These are phyloP conservation scores for Lophura nycthemera DNA, from an alignment of 2,113 vertebrate genomes.

Conservation along the genomic window DNA sequence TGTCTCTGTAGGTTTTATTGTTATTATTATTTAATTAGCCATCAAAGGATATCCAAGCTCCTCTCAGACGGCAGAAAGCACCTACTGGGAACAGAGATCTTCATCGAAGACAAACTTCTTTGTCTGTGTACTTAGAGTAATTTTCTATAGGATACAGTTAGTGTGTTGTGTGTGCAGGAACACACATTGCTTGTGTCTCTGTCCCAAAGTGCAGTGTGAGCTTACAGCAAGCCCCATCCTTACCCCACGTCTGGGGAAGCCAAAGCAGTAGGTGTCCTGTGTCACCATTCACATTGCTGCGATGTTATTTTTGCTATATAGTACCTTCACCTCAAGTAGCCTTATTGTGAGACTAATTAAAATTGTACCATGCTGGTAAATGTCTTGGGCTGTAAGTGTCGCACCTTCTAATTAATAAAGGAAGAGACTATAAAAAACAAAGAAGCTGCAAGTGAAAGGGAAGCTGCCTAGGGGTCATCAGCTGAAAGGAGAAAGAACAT, in stretches of 20 bases:
- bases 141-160: neutral
- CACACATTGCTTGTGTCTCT: neutral
- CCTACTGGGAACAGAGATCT: neutral
- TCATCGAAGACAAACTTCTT: neutral
- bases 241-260: neutral
- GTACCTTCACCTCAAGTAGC: slow-evolving; percentile 13
- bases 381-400: slow-evolving; percentile 71
- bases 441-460: slow-evolving; percentile 48
- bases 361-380: slow-evolving; percentile 71
- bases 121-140: neutral
- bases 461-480: slow-evolving; percentile 24
- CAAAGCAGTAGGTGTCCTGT: neutral
- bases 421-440: slow-evolving; percentile 63
- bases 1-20: neutral
- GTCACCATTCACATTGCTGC: neutral
- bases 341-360: slow-evolving; percentile 74
- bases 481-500: slow-evolving; percentile 20
- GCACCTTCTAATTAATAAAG: slow-evolving; percentile 78
- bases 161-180: neutral
- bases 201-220: neutral
- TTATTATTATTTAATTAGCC: neutral
- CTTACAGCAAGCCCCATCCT: neutral
- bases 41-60: neutral
- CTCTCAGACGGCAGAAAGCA: neutral
- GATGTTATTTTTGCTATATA: neutral